These are phyloP conservation scores for Sebastiscus albofasciatus DNA, from an alignment of 2,797 vertebrate species.

Conservation along the genomic window DNA sequence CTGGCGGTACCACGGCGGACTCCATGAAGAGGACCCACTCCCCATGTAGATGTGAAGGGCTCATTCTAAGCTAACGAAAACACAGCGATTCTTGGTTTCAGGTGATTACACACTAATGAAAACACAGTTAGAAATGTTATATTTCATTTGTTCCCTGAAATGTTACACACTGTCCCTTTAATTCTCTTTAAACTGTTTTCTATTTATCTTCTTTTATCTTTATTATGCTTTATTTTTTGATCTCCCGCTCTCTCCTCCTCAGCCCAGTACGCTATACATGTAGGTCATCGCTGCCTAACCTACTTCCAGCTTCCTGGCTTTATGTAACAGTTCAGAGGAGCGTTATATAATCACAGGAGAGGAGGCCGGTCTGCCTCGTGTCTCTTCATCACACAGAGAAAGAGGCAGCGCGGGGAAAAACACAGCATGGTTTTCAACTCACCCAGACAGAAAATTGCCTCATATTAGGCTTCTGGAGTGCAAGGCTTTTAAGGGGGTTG, in stretches of 20 bases:
- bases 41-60: neutral
- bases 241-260: neutral
- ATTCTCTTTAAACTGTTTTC: neutral
- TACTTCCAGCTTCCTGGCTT: slow-evolving; percentile 72
- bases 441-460: slow-evolving; percentile 37
- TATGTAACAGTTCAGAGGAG: slow-evolving; percentile 77
- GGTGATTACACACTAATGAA: neutral
- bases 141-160: neutral
- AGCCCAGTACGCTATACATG: slow-evolving; percentile 26
- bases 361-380: slow-evolving; percentile 27
- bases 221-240: neutral
- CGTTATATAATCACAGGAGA: slow-evolving; percentile 70
- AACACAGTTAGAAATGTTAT: neutral
- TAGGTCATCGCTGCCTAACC: slow-evolving; percentile 68
- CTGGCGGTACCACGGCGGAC: fast-evolving
- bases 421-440: slow-evolving; percentile 2
- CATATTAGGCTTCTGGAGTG: slow-evolving; percentile 8
- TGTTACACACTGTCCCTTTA: neutral
- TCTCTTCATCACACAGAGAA: slow-evolving; percentile 33
- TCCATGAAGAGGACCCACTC: neutral
- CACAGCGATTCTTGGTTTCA: neutral
- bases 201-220: neutral
- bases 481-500: neutral
- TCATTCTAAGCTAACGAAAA: neutral
- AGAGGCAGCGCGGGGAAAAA: slow-evolving; percentile 2